Percentiles rank a stretch among this genome's conserved stretches.
These are phyloP conservation scores for Sarcophaga rosellei DNA, from an alignment of 2,888 invertebrate species.

Conservation along the genomic window DNA sequence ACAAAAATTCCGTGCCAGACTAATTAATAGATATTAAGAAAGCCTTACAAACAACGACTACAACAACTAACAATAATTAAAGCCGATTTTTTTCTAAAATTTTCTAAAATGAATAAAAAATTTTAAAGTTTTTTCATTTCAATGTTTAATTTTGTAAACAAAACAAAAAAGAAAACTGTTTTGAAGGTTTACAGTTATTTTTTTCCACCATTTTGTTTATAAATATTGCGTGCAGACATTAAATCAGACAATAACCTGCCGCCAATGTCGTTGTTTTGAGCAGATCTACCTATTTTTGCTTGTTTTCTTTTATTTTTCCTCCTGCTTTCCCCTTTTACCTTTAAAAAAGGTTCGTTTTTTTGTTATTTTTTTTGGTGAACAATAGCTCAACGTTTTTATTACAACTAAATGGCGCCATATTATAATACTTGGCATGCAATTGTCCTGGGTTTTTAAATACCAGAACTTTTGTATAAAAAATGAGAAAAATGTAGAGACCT, in stretches of 20 bases:
- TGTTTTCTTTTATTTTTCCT: background rate
- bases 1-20: too few relatives aligned
- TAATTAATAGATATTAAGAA: too few relatives aligned
- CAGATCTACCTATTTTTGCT: constrained; percentile 38
- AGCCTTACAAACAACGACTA: too few relatives aligned
- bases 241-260: constrained; percentile 67
- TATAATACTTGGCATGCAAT: constrained; percentile 65
- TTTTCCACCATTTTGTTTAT: background rate
- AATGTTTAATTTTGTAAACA: background rate
- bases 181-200: constrained; percentile 10
- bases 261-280: constrained; percentile 58
- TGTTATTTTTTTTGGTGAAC: background rate
- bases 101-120: too few relatives aligned
- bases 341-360: background rate
- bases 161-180: background rate
- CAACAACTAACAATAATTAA: too few relatives aligned
- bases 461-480: background rate
- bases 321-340: background rate
- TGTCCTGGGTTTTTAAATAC: constrained; percentile 43
- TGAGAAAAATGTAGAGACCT: background rate
- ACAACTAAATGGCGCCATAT: constrained; percentile 67
- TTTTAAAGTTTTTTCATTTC: background rate
- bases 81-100: too few relatives aligned
- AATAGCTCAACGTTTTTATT: constrained; percentile 11
- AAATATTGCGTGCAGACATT: constrained; percentile 70